These are phyloP conservation scores for Heterodera carotae DNA, from an alignment of 1,140 invertebrate species.

Conservation along the genomic window DNA sequence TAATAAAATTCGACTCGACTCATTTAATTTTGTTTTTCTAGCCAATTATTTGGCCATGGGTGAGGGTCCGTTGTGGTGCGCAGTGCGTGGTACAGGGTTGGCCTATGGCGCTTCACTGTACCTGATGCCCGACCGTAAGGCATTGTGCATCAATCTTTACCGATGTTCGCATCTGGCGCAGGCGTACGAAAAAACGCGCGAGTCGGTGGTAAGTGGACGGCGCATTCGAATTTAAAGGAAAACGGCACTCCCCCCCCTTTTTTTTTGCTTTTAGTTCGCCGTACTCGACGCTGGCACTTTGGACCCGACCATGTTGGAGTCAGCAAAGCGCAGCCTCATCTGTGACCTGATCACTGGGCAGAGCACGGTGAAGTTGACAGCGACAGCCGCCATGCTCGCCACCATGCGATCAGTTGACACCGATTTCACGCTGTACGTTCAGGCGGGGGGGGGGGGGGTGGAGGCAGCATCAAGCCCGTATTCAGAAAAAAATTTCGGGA, in stretches of 20 bases:
- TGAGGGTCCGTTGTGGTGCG: constrained; percentile 85
- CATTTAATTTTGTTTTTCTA: too few relatives aligned
- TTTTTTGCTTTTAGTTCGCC: not conserved
- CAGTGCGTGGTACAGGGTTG: constrained; percentile 81
- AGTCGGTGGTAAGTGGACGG: constrained; percentile 77
- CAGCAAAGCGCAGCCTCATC: constrained; percentile 80
- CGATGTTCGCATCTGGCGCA: constrained; percentile 76
- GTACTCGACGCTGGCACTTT: constrained; percentile 71
- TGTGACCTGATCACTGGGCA: constrained; percentile 81
- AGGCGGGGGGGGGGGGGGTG: too few relatives aligned
- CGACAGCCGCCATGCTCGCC: constrained; percentile 74
- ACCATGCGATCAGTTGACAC: constrained; percentile 70
- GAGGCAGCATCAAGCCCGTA: too few relatives aligned
- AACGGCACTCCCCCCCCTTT: not conserved
- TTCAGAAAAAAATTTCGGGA: not conserved
- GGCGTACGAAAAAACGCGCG: constrained; percentile 77
- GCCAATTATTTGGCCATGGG: constrained; percentile 83
- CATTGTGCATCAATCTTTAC: constrained; percentile 75
- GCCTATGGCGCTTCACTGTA: constrained; percentile 71
- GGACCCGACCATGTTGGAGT: constrained; percentile 77
- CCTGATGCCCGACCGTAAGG: constrained; percentile 71
- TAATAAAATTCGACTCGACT: not conserved
- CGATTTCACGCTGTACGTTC: constrained; percentile 25
- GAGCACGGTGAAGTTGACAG: constrained; percentile 76
- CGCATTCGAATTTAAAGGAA: too few relatives aligned